Evolutionary conservation across 2,888 invertebrate genomes (phyloP), one percentile per base, ranked within the genome.

Genomic region (Aspidiotus destructor): DNA sequence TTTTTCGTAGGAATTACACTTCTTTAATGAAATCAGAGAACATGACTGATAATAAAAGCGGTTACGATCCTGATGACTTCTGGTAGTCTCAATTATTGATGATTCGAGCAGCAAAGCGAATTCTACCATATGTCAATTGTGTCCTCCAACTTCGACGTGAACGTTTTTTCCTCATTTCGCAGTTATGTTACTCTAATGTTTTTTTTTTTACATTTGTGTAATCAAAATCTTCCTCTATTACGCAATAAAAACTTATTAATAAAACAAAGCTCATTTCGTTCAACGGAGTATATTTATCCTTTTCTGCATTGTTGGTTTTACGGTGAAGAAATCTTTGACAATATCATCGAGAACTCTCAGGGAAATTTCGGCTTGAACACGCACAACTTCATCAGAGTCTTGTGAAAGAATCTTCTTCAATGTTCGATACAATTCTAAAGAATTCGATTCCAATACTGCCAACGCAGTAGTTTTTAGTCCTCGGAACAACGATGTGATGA

Each of bases 1-100:
- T 28, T 28, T 13, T 5, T 41, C 40, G 55, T 73, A 82, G 87
- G 77, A 92, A 87, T 77, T 93, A 93, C 77, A 85, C 86, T 62
- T 87, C 88, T 61, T 78, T 93, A 65, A 89, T 92, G 84, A 89
- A 84, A 77, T 71, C 82, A 8, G 89, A 88, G 75, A 91, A 88
- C 75, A 94, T 94, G 93, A 84, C 90, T 77, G 83, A 85, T 77
- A 89, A 86, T 71, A 78, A 76, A 75, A 84, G 85, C 77, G 92
- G 91, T 64, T 90, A 92, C 78, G 93, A 93, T 79, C 93, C 93
- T n/a, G 93, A 93, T 80, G 92, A 92, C 75, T 93, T 93, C 79
- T 92, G 93, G 92, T 93, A 83, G 85, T 71, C 67, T 70, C 41
- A 62, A 48, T 3, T 2, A 6, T 48, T 57, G 17, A 1, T 40